Percentiles rank a stretch among this genome's conserved stretches.
phyloP scores from a whole-genome alignment of 2,113 vertebrate genomes.

The Siniperca knerii region DNA sequence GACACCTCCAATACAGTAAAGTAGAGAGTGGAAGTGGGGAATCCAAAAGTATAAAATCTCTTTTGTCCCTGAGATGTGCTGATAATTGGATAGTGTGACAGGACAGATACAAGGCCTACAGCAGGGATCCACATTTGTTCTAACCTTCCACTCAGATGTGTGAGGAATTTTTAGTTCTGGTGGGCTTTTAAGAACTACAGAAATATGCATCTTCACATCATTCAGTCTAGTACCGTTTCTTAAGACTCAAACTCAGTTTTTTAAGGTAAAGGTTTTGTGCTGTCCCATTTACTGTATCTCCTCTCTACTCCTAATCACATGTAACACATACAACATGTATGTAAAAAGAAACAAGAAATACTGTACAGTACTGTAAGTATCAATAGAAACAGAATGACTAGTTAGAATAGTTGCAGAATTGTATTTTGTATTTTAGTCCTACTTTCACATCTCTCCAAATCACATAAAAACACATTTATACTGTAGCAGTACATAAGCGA shows the following conservation, averaged over 20 bases:
- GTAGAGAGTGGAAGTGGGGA: not conserved
- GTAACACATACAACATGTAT: not conserved
- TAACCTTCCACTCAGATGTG: not conserved
- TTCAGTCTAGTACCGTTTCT: not conserved
- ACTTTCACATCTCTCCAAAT: not conserved
- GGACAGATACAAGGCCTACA: not conserved
- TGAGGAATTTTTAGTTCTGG: not conserved
- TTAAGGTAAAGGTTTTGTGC: not conserved
- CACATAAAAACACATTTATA: not conserved
- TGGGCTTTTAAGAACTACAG: not conserved
- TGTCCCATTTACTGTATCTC: not conserved
- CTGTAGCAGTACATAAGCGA: not conserved
- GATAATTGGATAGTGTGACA: constrained; percentile 8
- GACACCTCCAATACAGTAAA: constrained; percentile 1
- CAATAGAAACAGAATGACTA: not conserved
- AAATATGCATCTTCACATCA: not conserved
- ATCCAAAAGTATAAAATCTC: not conserved
- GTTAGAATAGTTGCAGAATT: not conserved
- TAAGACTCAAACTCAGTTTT: not conserved
- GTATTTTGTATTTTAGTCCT: not conserved
- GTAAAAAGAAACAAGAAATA: not conserved
- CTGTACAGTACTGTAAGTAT: not conserved
- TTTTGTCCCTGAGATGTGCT: not conserved
- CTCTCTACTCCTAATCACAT: not conserved
- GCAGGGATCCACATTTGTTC: not conserved